phyloP scores from a whole-genome alignment of 2,888 invertebrate species.

The Oligia fasciuncula region DNA sequence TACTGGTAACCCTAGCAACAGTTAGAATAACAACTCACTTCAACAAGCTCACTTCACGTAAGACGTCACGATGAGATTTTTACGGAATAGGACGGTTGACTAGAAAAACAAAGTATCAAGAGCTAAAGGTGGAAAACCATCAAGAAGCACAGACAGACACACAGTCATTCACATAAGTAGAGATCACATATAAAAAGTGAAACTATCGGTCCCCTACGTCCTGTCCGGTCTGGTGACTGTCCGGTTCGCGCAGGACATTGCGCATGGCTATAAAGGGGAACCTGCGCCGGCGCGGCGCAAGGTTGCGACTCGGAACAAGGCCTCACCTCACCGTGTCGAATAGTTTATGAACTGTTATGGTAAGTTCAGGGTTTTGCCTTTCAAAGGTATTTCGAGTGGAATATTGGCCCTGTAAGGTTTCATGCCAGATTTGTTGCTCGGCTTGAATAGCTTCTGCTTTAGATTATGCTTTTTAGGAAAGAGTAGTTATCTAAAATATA shows the following conservation, averaged over 20 bases:
- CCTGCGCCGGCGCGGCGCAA: conserved; percentile 24
- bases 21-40: neutral
- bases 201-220: conserved; percentile 26
- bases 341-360: conserved; percentile 9
- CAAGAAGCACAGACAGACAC: neutral
- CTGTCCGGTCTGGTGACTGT: conserved; percentile 32
- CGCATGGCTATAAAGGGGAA: conserved; percentile 35
- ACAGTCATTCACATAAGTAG: neutral
- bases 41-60: neutral
- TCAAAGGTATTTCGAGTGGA: neutral
- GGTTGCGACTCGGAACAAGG: conserved; percentile 47
- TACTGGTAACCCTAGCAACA: neutral
- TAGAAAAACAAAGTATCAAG: neutral
- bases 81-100: neutral
- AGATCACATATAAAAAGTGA: conserved; percentile 53
- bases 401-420: neutral
- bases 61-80: neutral
- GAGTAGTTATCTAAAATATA: too few species aligned
- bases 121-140: conserved; percentile 4
- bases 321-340: conserved; percentile 1
- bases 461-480: neutral
- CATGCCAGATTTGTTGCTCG: neutral
- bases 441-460: neutral
- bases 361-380: conserved; percentile 36
- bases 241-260: conserved; percentile 41